These are phyloP conservation scores for Leucoptera coffeella DNA, from an alignment of 2,888 invertebrate genomes.

Conservation along the genomic window DNA sequence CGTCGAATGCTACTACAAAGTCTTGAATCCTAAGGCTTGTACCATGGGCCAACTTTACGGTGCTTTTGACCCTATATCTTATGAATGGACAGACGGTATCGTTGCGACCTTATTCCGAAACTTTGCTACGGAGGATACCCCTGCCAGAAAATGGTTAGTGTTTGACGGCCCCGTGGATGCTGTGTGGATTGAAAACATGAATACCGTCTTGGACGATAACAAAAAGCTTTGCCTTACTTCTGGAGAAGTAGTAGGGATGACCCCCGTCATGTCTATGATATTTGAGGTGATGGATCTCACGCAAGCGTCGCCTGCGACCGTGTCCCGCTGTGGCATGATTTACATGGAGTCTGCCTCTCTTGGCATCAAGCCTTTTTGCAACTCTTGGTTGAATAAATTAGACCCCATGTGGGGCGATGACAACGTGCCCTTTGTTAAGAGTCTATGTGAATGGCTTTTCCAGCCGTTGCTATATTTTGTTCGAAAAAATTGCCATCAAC, in stretches of 20 bases:
- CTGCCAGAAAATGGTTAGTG: constrained; percentile 84
- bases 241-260: constrained; percentile 83
- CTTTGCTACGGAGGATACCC: constrained; percentile 66
- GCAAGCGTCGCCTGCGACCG: constrained; percentile 82
- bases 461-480: constrained; percentile 71
- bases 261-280: constrained; percentile 75
- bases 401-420: constrained; percentile 60
- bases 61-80: constrained; percentile 83
- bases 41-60: constrained; percentile 91
- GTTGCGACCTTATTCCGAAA: constrained; percentile 74
- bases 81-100: constrained; percentile 88
- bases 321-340: constrained; percentile 86
- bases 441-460: constrained; percentile 70
- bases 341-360: constrained; percentile 81
- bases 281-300: constrained; percentile 84
- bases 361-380: constrained; percentile 76
- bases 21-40: constrained; percentile 88
- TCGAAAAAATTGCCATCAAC: constrained; percentile 59
- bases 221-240: constrained; percentile 83
- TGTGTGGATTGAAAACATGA: constrained; percentile 88
- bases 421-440: constrained; percentile 51
- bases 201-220: constrained; percentile 82
- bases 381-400: constrained; percentile 70
- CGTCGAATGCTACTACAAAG: constrained; percentile 63
- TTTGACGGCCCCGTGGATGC: constrained; percentile 90